phyloP scores from a whole-genome alignment of 1,140 invertebrate genomes.

The Aphelenchoides besseyi region DNA sequence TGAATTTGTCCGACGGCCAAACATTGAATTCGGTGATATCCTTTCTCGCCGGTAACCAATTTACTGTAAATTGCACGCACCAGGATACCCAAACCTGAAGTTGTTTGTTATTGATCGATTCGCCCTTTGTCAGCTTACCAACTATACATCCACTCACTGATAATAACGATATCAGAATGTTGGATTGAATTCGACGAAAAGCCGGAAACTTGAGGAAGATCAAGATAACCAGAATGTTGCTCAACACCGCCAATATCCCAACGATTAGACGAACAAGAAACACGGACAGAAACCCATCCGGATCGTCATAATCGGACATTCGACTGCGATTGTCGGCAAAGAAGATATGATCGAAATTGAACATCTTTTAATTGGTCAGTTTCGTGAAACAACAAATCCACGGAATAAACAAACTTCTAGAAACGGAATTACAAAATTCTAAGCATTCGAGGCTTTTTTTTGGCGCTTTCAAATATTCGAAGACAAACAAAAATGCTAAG shows the following conservation, averaged over 20 bases:
- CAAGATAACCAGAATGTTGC: background rate
- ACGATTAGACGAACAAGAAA: background rate
- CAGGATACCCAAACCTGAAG: conserved; percentile 6
- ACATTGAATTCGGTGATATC: background rate
- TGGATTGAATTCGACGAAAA: background rate
- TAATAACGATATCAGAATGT: background rate
- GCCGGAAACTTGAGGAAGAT: conserved; percentile 11
- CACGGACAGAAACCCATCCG: background rate
- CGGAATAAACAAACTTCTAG: too few relatives aligned
- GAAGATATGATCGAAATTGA: background rate
- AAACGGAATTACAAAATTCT: too few relatives aligned
- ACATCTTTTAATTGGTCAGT: background rate
- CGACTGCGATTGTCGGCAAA: background rate
- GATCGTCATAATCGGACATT: background rate
- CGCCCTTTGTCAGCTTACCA: background rate
- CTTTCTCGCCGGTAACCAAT: background rate
- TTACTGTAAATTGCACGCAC: background rate
- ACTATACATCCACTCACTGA: conserved; percentile 6
- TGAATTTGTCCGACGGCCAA: background rate
- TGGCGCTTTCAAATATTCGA: too few relatives aligned
- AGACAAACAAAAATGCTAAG: background rate
- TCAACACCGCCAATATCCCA: background rate
- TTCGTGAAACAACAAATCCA: too few relatives aligned
- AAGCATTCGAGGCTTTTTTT: too few relatives aligned
- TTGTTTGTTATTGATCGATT: background rate